These are phyloP conservation scores for Athrips mouffetella DNA, from an alignment of 2,888 invertebrate genomes.

Conservation along the genomic window DNA sequence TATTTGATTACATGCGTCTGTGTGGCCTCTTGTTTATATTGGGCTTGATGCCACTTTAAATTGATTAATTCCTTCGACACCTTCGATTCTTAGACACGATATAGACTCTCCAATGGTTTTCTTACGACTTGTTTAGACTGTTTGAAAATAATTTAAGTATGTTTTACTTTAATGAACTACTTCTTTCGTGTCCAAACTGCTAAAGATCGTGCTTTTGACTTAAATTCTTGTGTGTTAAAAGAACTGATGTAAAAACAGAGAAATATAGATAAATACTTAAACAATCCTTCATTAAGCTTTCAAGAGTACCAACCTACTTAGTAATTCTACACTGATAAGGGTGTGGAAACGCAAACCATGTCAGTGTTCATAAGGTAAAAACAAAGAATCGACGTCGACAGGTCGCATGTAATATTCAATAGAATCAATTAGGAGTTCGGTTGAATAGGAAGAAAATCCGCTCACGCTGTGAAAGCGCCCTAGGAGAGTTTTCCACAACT, in stretches of 20 bases:
- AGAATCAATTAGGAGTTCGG: constrained; percentile 43
- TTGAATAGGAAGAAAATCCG: constrained; percentile 57
- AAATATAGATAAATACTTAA: too few species aligned
- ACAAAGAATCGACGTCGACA: constrained; percentile 16
- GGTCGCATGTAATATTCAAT: constrained; percentile 38
- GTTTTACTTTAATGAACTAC: too few species aligned
- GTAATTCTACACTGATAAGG: neutral
- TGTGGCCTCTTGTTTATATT: constrained; percentile 73
- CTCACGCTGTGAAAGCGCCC: constrained; percentile 61
- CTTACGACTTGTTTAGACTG: constrained; percentile 3
- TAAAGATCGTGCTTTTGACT: neutral
- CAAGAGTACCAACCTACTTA: neutral
- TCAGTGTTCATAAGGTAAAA: neutral
- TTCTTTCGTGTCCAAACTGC: too few species aligned
- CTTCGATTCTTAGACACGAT: constrained; percentile 48
- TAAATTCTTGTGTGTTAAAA: too few species aligned
- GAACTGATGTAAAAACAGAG: too few species aligned
- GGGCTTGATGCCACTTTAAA: constrained; percentile 70
- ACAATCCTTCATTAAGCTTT: neutral
- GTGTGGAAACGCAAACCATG: neutral
- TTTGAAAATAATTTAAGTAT: neutral
- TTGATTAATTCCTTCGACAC: constrained; percentile 70
- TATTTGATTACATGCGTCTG: constrained; percentile 66
- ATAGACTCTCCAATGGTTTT: constrained; percentile 24
- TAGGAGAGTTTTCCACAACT: constrained; percentile 75